These are phyloP conservation scores for Drosophila putrida DNA, from an alignment of 2,888 invertebrate species.

Conservation along the genomic window DNA sequence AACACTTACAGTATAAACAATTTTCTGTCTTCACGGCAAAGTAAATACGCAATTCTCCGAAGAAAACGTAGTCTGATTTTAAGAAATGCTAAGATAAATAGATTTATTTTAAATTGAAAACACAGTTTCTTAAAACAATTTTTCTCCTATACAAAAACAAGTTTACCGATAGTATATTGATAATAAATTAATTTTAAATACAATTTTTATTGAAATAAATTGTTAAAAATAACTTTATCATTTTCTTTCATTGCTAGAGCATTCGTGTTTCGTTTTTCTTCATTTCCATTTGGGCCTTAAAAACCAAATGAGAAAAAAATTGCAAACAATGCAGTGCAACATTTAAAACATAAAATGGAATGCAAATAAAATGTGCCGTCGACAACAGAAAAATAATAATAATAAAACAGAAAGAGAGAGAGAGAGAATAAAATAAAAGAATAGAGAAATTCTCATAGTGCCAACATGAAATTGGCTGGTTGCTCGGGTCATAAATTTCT, in stretches of 20 bases:
- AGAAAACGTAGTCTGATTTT: neutral
- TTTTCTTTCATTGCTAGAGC: constrained; percentile 26
- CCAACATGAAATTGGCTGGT: constrained; percentile 75
- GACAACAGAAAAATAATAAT: constrained; percentile 37
- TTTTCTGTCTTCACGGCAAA: neutral
- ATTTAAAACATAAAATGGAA: constrained; percentile 57
- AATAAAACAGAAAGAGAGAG: constrained; percentile 8
- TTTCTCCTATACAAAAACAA: neutral
- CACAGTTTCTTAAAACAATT: neutral
- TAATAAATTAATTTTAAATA: neutral
- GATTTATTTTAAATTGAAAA: neutral
- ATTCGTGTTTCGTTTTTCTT: constrained; percentile 29
- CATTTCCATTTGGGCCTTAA: constrained; percentile 3
- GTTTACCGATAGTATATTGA: neutral
- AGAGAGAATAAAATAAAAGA: constrained; percentile 19
- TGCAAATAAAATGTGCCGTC: constrained; percentile 52
- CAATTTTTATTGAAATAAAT: neutral
- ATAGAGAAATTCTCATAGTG: constrained; percentile 33
- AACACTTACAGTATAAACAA: neutral
- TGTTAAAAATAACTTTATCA: neutral
- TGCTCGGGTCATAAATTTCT: constrained; percentile 69
- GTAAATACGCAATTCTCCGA: neutral
- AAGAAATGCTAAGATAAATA: neutral
- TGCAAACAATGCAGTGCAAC: constrained; percentile 56
- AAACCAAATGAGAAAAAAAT: constrained; percentile 20